Percentiles rank a stretch among this genome's conserved stretches.
Conservation (phyloP, 1,140 invertebrate species). For the Hypothenemus hampei region DNA sequence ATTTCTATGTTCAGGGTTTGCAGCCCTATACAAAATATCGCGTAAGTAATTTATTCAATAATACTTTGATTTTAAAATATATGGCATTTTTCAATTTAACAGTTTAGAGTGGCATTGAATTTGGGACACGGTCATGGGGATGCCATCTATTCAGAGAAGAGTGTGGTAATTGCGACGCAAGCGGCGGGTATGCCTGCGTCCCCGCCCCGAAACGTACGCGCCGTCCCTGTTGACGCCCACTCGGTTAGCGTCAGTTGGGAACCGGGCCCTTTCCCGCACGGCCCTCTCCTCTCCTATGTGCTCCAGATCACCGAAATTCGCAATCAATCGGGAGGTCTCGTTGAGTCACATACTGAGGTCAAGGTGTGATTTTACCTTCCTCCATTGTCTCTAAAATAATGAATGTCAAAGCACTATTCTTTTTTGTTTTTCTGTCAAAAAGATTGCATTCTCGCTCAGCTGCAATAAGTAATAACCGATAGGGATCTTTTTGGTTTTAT, state of each 20-base stretch:
- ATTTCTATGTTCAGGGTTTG: constrained; percentile 67
- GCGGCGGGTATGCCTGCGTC: constrained; percentile 68
- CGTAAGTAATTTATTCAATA: constrained; percentile 53
- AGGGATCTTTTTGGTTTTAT: too few relatives aligned
- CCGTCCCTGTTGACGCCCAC: constrained; percentile 75
- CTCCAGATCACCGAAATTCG: constrained; percentile 59
- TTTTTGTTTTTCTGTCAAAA: too few relatives aligned
- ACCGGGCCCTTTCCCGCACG: constrained; percentile 80
- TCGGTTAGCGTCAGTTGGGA: constrained; percentile 83
- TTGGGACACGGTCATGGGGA: constrained; percentile 61
- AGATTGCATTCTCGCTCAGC: too few relatives aligned
- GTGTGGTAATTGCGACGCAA: constrained; percentile 74
- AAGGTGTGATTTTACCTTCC: too few relatives aligned
- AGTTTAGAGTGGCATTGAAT: constrained; percentile 79
- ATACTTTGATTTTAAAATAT: neutral
- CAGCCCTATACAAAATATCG: constrained; percentile 85
- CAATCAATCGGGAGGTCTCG: constrained; percentile 30
- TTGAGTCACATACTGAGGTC: constrained; percentile 53
- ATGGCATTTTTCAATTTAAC: constrained; percentile 9
- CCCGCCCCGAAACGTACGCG: constrained; percentile 64
- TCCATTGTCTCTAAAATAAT: too few relatives aligned
- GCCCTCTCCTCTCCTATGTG: constrained; percentile 79
- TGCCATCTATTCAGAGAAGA: constrained; percentile 72
- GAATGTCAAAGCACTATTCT: too few relatives aligned
- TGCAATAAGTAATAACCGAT: too few relatives aligned